These are phyloP conservation scores for Thaumatotibia leucotreta DNA, from an alignment of 1,140 invertebrate species.

Conservation along the genomic window DNA sequence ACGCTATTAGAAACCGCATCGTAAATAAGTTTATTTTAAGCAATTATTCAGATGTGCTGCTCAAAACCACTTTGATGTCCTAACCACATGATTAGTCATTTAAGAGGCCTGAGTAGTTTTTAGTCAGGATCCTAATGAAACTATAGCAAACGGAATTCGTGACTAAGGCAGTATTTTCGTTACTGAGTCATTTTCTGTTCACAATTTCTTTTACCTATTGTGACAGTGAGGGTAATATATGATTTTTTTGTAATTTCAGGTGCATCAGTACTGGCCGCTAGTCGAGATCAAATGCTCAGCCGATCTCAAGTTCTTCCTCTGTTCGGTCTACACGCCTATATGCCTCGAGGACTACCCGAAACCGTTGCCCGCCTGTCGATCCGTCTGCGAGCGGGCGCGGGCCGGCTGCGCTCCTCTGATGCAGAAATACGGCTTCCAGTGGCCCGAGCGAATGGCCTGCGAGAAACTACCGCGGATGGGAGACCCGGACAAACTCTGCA, in stretches of 20 bases:
- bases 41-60: not conserved
- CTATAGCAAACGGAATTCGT: not conserved
- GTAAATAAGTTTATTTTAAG: constrained; percentile 1
- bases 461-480: constrained; percentile 91
- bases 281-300: constrained; percentile 95
- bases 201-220: not conserved
- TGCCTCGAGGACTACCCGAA: constrained; percentile 94
- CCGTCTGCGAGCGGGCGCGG: constrained; percentile 94
- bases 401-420: constrained; percentile 96
- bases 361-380: constrained; percentile 94
- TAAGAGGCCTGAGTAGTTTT: not conserved
- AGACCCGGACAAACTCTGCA: constrained; percentile 91
- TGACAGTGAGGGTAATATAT: too few species aligned
- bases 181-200: not conserved
- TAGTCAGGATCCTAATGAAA: not conserved
- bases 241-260: constrained; percentile 43
- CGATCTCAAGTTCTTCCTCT: constrained; percentile 95
- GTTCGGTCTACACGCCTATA: constrained; percentile 95
- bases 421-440: constrained; percentile 96
- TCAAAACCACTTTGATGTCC: not conserved
- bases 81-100: not conserved
- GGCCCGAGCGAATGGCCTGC: constrained; percentile 97
- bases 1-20: not conserved
- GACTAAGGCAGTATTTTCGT: not conserved
- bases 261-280: constrained; percentile 94